Evolutionary conservation across 2,797 vertebrate species (phyloP).

Genomic region (Pogonophryne albipinna): DNA sequence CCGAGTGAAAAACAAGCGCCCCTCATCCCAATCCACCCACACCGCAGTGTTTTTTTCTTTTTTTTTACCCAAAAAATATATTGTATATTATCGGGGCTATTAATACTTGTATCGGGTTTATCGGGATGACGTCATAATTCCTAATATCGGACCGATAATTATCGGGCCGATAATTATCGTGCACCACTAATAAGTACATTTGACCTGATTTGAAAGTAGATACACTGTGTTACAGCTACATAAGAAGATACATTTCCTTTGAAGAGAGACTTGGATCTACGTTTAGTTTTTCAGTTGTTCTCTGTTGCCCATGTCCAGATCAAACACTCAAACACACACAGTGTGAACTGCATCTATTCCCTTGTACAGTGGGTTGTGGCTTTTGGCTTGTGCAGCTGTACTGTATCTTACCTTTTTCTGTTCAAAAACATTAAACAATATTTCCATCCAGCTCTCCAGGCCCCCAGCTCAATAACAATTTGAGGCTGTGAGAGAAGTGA

Average conservation of each 20-base stretch:
- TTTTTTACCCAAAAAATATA: too few species aligned
- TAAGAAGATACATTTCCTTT: conserved; percentile 32
- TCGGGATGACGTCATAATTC: too few species aligned
- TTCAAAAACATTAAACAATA: conserved; percentile 83
- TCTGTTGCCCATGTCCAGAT: conserved; percentile 28
- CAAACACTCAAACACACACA: conserved; percentile 39
- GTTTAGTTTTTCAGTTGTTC: conserved; percentile 50
- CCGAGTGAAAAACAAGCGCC: too few species aligned
- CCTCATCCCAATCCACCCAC: too few species aligned
- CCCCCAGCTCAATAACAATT: conserved; percentile 85
- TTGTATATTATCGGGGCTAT: too few species aligned
- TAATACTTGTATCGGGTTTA: too few species aligned
- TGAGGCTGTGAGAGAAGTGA: conserved; percentile 82
- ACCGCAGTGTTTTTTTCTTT: too few species aligned
- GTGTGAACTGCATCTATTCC: conserved; percentile 46
- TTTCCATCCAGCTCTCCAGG: conserved; percentile 82
- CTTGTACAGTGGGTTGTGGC: conserved; percentile 65
- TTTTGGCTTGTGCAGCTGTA: conserved; percentile 70
- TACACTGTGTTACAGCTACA: conserved; percentile 25
- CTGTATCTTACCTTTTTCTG: conserved; percentile 72
- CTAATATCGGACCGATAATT: too few species aligned
- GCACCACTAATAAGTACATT: conserved; percentile 60
- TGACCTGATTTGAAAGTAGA: conserved; percentile 63
- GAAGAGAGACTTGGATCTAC: conserved; percentile 49
- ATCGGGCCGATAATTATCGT: too few species aligned